These are phyloP conservation scores for Lepidotrigona ventralis DNA, from an alignment of 1,140 invertebrate species.

Conservation along the genomic window DNA sequence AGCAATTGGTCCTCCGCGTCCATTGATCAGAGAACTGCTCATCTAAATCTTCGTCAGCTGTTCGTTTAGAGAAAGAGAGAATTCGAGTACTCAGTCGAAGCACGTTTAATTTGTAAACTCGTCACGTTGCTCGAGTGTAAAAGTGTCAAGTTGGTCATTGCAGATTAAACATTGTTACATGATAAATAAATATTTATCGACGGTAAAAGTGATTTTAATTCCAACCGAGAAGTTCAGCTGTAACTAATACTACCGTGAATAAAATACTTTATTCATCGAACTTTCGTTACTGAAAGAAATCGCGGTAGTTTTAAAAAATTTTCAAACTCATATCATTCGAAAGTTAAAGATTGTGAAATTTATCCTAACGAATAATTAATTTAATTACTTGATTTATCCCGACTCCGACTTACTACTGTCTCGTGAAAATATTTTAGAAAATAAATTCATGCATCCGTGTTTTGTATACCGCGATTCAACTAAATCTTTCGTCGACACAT, in stretches of 20 bases:
- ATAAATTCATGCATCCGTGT: not conserved
- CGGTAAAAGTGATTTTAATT: not conserved
- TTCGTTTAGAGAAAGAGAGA: not conserved
- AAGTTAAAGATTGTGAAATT: not conserved
- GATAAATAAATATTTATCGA: not conserved
- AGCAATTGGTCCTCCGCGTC: conserved; percentile 4
- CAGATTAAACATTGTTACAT: not conserved
- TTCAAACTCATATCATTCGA: not conserved
- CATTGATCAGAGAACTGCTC: conserved; percentile 25
- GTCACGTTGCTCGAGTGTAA: no score
- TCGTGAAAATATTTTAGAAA: not conserved
- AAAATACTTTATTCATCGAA: not conserved
- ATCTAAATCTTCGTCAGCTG: conserved; percentile 9
- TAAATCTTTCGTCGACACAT: not conserved
- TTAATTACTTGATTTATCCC: no score
- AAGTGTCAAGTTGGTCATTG: no score
- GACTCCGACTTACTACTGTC: not conserved
- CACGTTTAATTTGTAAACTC: conserved; percentile 12
- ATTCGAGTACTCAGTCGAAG: not conserved
- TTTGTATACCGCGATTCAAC: not conserved
- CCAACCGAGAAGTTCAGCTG: no score
- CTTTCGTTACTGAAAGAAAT: not conserved
- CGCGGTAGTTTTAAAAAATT: not conserved
- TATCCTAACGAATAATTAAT: not conserved
- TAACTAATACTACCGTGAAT: not conserved